phyloP scores from a whole-genome alignment of 2,888 invertebrate genomes.

The Parelbella ahira region DNA sequence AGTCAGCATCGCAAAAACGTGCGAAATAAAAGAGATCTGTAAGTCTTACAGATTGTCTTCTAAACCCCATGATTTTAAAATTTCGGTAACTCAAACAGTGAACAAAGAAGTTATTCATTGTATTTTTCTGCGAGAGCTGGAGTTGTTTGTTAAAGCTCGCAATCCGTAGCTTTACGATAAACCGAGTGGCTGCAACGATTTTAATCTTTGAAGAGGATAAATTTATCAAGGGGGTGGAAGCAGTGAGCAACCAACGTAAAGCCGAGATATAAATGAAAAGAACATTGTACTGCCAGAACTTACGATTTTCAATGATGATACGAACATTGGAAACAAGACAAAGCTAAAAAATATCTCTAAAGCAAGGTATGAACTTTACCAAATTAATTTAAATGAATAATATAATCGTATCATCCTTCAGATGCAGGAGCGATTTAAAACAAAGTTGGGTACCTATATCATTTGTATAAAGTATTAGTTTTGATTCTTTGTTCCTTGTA shows the following conservation, averaged over 20 bases:
- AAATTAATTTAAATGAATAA: no score
- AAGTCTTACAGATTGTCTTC: no score
- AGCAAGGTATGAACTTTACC: no score
- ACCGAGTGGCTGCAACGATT: slow-evolving; percentile 25
- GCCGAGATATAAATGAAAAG: slow-evolving; percentile 15
- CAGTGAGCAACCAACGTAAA: slow-evolving; percentile 17
- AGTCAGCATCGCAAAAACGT: no score
- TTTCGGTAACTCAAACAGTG: slow-evolving; percentile 16
- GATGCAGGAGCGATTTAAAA: no score
- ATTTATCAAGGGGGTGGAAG: slow-evolving; percentile 27
- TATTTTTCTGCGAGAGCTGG: slow-evolving; percentile 20
- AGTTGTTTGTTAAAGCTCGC: slow-evolving; percentile 20
- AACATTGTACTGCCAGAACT: slow-evolving; percentile 1
- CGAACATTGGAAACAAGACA: no score
- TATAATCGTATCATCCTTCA: no score
- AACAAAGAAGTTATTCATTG: slow-evolving; percentile 19
- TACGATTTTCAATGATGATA: background rate
- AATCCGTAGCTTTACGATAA: slow-evolving; percentile 23
- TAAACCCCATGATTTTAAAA: slow-evolving; percentile 5
- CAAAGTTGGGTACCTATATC: no score
- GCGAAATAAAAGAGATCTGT: no score
- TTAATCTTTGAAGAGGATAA: slow-evolving; percentile 31
- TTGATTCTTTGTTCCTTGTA: no score
- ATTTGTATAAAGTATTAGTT: no score
- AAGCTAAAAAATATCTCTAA: no score